Evolutionary conservation across 2,797 vertebrate genomes (phyloP), one percentile per base, ranked within the genome.

Genomic region (Momotus momota): DNA sequence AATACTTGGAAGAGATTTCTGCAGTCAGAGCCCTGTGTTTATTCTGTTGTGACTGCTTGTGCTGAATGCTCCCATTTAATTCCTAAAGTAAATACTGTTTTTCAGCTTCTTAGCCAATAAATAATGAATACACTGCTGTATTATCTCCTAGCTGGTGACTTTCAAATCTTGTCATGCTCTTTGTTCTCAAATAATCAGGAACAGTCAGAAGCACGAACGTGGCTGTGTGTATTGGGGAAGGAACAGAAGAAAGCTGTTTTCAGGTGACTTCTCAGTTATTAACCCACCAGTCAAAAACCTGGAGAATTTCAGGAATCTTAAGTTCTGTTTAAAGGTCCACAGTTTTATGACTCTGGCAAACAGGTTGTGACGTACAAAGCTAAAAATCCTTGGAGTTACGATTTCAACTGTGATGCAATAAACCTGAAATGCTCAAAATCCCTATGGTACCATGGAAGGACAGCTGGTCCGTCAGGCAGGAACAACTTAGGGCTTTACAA

Each of bases 21-120:
- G 67, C 81, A 83, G 51, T 65, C 80, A 79, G 71, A 86, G 72
- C 26, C 17, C 35, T n/a, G 22, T 84, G 66, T 88, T 95, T 92
- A 66, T 71, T 93, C 65, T 83, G 40, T 78, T 86, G 41, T 89
- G 82, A 58, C 75, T 83, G 72, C 46, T 22, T 86, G 80, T 5
- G 7, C 91, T 84, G 82, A 93, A 81, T 90, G 81, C 64, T 93
- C 29, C 45, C 54, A 69, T 74, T 96, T 94, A 94, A 91, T 96
- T 86, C 87, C 65, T 94, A 91, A 86, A 94, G 77, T 88, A 94
- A 97, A 91, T 71, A 94, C 61, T 51, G 45, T 5, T 75, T 91
- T 90, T 91, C 80, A 90, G 46, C 75, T 94, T 80, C 90, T 81
- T 77, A 65, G 71, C 38, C 81, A 92, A 74, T 64, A 93, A 77